Base-by-base conservation (phyloP, 2,797 vertebrate genomes). In the Halcyon chelicuti region DNA sequence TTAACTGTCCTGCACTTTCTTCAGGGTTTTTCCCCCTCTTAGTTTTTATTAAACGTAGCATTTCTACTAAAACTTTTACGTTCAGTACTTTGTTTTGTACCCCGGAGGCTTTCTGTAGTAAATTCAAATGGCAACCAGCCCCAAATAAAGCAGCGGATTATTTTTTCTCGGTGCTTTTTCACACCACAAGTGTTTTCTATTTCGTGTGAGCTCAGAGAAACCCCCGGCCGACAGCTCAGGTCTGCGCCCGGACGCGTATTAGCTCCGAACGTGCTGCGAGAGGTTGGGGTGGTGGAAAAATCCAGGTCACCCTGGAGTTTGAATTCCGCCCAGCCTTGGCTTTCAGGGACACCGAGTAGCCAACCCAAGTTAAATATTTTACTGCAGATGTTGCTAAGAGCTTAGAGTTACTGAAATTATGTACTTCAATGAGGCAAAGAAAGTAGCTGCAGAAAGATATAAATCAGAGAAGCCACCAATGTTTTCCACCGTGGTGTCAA, bases 331-430 rank as follows among this genome's bases (percentile, higher is more conserved):
- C 93, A 86, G 75, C 83, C 82, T 95, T 95, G 95, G 94, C 93
- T 95, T 51, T 54, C 72, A 31, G 75, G 65, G 89, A 51, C 84
- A 66, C 73, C 0, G 46, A 72, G 66, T 35, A 94, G 84, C 89
- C 93, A 94, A 63, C 89, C 93, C 96, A 90, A 96, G 93, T 54
- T 65, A 81, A 96, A 97, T 88, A 78, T 93, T 94, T 87, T 55
- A 55, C 82, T 94, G 91, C 95, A 91, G 92, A 96, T 94, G 92
- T 96, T 96, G 91, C 92, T 76, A 82, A 88, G 94, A 74, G 87
- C 92, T 77, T 49, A 13, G 73, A 87, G 84, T 96, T 93, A 81
- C 88, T 75, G 33, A 83, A 94, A 92, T 93, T 33, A 80, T 1
- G 85, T 33, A 12, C 79, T 91, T 73, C 46, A 91, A 93, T 4